Percentiles rank a stretch among this genome's conserved stretches.
phyloP scores from a whole-genome alignment of 1,140 invertebrate genomes.

The Idris sp. region DNA sequence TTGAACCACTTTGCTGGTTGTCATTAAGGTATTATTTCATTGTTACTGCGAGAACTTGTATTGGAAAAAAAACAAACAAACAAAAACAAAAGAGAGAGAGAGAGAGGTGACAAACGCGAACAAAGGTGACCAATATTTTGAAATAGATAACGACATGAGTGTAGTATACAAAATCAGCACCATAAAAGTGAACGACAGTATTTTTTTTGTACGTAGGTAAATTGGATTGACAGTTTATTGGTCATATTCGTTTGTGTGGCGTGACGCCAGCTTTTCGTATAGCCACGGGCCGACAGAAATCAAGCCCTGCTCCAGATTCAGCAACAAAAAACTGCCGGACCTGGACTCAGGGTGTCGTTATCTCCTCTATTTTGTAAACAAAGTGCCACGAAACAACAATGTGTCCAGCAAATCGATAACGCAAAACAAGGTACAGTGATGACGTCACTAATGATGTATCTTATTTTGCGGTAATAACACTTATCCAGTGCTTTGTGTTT shows the following conservation, averaged over 20 bases:
- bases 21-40: slow-evolving; percentile 52
- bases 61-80: too few species aligned
- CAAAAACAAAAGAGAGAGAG: too few species aligned
- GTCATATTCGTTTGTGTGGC: slow-evolving; percentile 69
- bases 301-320: slow-evolving; percentile 19
- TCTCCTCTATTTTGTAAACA: slow-evolving; percentile 4
- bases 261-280: slow-evolving; percentile 60
- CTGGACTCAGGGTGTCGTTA: not conserved
- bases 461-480: slow-evolving; percentile 28
- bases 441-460: slow-evolving; percentile 24
- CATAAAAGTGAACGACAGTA: slow-evolving; percentile 45
- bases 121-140: slow-evolving; percentile 26
- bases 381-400: slow-evolving; percentile 20
- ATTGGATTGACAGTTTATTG: slow-evolving; percentile 71
- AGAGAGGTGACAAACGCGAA: not conserved
- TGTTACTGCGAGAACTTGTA: slow-evolving; percentile 23
- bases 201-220: slow-evolving; percentile 60
- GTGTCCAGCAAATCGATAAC: slow-evolving; percentile 23
- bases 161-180: slow-evolving; percentile 15
- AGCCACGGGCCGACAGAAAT: slow-evolving; percentile 62
- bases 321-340: not conserved
- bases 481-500: not conserved
- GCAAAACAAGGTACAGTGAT: slow-evolving; percentile 15
- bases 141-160: not conserved
- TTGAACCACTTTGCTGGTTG: slow-evolving; percentile 14